Conservation (phyloP, 1,140 invertebrate species). For the Eriosoma lanigerum region DNA sequence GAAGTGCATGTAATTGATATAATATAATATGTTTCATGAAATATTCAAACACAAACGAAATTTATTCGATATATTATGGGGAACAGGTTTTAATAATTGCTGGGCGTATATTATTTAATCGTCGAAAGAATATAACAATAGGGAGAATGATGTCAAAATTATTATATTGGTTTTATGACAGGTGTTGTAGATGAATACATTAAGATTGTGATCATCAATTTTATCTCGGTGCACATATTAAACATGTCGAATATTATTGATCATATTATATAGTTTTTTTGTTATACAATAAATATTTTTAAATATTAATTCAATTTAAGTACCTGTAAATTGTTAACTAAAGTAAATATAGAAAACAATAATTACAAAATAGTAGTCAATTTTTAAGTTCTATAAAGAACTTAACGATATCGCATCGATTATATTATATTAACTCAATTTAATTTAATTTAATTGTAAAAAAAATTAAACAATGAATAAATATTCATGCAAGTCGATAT, state of each 20-base stretch:
- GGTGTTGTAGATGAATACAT: not conserved
- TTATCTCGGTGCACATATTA: not conserved
- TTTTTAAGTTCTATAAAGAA: too few species aligned
- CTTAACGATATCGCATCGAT: too few species aligned
- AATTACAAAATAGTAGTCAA: too few species aligned
- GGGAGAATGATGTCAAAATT: conserved; percentile 1
- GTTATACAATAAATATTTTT: not conserved
- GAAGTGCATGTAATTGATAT: too few species aligned
- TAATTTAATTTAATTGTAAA: too few species aligned
- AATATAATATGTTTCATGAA: not conserved
- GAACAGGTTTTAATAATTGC: conserved; percentile 8
- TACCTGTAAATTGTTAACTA: too few species aligned
- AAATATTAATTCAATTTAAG: too few species aligned
- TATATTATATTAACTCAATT: too few species aligned
- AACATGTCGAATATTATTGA: not conserved
- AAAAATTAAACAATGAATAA: too few species aligned
- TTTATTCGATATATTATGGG: not conserved
- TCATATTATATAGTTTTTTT: not conserved
- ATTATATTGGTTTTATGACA: not conserved
- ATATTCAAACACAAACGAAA: not conserved
- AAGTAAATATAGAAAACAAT: too few species aligned
- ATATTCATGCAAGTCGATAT: too few species aligned
- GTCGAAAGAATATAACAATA: not conserved
- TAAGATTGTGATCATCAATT: not conserved
- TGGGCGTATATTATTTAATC: not conserved